A percentile compares a stretch with the other conserved stretches of the same genome.
Conservation (phyloP, 2,888 invertebrate genomes). For the Eugnorisma glareosa region DNA sequence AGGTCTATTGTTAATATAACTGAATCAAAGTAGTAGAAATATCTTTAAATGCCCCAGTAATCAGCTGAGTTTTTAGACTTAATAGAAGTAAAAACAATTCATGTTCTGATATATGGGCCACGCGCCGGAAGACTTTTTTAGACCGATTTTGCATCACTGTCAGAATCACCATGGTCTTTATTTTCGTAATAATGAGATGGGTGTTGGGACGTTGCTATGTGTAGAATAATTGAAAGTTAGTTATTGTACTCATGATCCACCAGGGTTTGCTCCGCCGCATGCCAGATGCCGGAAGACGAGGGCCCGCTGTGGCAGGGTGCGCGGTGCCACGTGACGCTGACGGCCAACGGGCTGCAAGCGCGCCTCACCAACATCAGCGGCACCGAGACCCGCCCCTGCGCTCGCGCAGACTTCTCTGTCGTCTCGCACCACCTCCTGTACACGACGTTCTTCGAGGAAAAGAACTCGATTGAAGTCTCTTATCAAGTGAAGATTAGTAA, state of each 20-base stretch:
- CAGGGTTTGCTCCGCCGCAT: conserved; percentile 85
- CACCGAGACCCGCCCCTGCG: conserved; percentile 73
- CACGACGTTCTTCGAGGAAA: conserved; percentile 70
- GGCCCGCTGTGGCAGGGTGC: conserved; percentile 79
- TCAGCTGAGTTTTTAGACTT: too few species aligned
- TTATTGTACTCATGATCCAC: background rate
- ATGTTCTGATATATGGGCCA: too few species aligned
- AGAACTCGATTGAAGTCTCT: conserved; percentile 71
- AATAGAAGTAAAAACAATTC: too few species aligned
- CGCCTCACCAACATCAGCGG: conserved; percentile 64
- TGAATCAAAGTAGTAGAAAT: too few species aligned
- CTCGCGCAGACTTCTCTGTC: conserved; percentile 73
- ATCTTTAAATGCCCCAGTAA: too few species aligned
- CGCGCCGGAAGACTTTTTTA: too few species aligned
- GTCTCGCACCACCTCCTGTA: conserved; percentile 75
- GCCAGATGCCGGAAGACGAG: conserved; percentile 78
- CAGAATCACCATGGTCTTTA: background rate
- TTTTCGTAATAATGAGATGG: background rate
- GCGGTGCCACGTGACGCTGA: conserved; percentile 72
- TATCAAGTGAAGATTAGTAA: conserved; percentile 80
- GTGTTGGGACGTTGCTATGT: background rate
- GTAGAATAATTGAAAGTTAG: background rate
- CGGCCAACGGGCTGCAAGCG: conserved; percentile 66
- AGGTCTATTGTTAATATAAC: too few species aligned
- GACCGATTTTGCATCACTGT: background rate